Base-by-base conservation (phyloP, 2,113 vertebrate species). In the Tychaedon coryphoeus region DNA sequence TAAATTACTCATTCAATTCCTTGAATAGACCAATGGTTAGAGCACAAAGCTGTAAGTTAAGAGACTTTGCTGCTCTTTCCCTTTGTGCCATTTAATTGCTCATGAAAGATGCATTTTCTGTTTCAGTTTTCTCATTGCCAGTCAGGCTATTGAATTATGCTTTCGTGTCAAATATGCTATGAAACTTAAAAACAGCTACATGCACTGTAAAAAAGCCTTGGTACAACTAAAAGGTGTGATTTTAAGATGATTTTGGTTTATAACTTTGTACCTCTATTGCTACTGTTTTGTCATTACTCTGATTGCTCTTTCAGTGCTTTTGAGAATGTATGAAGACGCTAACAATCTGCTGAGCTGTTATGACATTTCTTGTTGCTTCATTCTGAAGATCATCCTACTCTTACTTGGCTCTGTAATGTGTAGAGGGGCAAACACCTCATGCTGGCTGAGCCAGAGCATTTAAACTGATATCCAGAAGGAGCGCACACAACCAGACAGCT, bases 401-500 rank as follows among this genome's bases (percentile, higher is more conserved):
- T 72, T 81, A 38, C 53, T 92, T 84, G 80, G 43, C 33, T 94
- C 38, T 48, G 22, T 33, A 53, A 40, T n/a, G 28, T 7, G 7
- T 16, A 34, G 31, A 57, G 38, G 50, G n/a, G 45, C 42, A 90
- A 48, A 78, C 57, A 86, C 6, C 83, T 47, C 33, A 40, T 72
- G 29, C 34, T 89, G 75, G 14, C 28, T 82, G 89, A 93, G 42
- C 18, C 38, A 47, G 56, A 94, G 10, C 56, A 45, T 88, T 91
- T 79, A 75, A 91, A 67, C 42, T 16, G 73, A 47, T 71, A 34
- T 88, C n/a, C 69, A 74, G 45, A 53, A 93, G 79, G 61, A 93
- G 26, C 28, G 48, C 4, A 23, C 29, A 53, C 81, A 95, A 81
- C 18, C 24, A 89, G 89, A 60, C 93, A 97, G 84, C 87, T 97